Percentiles rank a stretch among this genome's conserved stretches.
These are phyloP conservation scores for Hippocampus zosterae DNA, from an alignment of 2,113 vertebrate species.

Conservation along the genomic window DNA sequence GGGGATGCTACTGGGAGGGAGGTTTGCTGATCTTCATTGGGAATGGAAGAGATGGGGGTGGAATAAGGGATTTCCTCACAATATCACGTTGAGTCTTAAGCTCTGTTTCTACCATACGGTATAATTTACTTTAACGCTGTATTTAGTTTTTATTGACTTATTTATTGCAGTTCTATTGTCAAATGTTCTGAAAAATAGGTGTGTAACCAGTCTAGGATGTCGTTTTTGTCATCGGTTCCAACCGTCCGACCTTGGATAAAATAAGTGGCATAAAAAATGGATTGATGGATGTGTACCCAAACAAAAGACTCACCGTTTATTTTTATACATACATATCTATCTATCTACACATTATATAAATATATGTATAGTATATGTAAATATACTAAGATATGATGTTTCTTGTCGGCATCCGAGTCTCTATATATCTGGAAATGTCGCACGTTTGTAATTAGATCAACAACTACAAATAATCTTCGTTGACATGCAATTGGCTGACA, in stretches of 20 bases:
- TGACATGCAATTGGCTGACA: too few relatives aligned
- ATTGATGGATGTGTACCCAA: too few relatives aligned
- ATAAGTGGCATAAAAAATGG: not conserved
- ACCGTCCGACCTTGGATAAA: not conserved
- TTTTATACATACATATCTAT: too few relatives aligned
- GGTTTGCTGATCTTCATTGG: conserved; percentile 59
- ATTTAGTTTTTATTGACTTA: not conserved
- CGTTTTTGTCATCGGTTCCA: not conserved
- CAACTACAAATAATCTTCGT: too few relatives aligned
- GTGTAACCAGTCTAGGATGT: not conserved
- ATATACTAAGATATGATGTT: too few relatives aligned
- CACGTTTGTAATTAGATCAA: too few relatives aligned
- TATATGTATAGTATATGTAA: too few relatives aligned
- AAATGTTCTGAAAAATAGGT: not conserved
- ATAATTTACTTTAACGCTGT: not conserved
- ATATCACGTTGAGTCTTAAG: conserved; percentile 56
- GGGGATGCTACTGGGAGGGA: conserved; percentile 59
- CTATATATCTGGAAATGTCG: too few relatives aligned
- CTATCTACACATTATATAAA: too few relatives aligned
- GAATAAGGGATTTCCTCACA: conserved; percentile 56
- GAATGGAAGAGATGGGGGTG: conserved; percentile 33
- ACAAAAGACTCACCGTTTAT: too few relatives aligned
- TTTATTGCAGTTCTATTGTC: not conserved
- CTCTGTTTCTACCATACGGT: not conserved
- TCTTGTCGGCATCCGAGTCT: too few relatives aligned